Evolutionary conservation across 2,113 vertebrate species (phyloP), one percentile per base, ranked within the genome.

Genomic region (Syngnathoides biaculeatus): DNA sequence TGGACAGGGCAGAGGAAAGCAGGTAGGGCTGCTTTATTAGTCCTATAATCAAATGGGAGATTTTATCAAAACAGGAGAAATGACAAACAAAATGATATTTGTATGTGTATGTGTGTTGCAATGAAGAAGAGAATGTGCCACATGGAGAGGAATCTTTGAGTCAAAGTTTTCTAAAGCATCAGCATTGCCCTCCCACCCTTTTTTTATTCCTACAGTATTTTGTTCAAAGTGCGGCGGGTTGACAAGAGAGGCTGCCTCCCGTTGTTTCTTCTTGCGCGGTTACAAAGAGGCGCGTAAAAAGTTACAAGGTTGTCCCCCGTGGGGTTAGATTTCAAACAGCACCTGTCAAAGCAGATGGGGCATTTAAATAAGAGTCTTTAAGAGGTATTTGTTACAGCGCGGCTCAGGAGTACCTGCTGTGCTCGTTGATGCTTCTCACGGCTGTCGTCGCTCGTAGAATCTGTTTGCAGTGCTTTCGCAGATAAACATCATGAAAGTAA

Each of bases 321-420:
- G 90, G 91, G 91, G 85, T 83, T 85, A 86, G 80, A 88, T 89
- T 87, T 87, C 82, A 91, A 90, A 89, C 89, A 84, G 88, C 91
- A 92, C 91, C 91, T 92, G 92, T 87, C 87, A 90, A 91, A 93
- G 91, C 92, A 93, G 92, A 93, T 92, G 91, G 91, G 87, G 87
- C 86, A 87, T 90, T 88, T 89, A 89, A 91, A 90, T 86, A 90
- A 84, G 85, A 85, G 87, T 88, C 84, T 90, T 89, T 89, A 82
- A 81, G 89, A 91, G 90, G 90, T 91, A 87, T 91, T 90, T 90
- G 89, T 90, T 89, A 85, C 87, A 81, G 85, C 79, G 79, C 71
- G 69, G 84, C 86, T 75, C 77, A 65, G 79, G 84, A 83, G 82
- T 86, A 90, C 91, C 92, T 90, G 91, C 92, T 92, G 92, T 91